phyloP scores from a whole-genome alignment of 2,797 vertebrate genomes.

The Typhlichthys eigenmanni region DNA sequence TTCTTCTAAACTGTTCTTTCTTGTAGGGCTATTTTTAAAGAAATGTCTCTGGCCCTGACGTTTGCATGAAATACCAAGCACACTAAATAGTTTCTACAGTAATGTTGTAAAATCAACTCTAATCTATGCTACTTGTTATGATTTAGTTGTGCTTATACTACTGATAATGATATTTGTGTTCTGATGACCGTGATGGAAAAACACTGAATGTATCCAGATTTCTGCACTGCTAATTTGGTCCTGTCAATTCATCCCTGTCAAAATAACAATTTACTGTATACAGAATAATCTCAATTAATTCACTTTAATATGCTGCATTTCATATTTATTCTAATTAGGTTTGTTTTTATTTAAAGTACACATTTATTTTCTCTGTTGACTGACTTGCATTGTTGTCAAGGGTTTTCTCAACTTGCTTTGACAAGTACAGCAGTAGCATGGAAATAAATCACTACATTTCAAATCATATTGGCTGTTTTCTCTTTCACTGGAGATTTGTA shows the following conservation, averaged over 20 bases:
- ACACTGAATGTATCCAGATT: slow-evolving; percentile 67
- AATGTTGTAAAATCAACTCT: background rate
- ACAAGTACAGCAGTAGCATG: slow-evolving; percentile 65
- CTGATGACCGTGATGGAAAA: slow-evolving; percentile 20
- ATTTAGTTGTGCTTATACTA: slow-evolving; percentile 27
- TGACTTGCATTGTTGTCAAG: slow-evolving; percentile 50
- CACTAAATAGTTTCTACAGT: background rate
- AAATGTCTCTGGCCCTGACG: slow-evolving; percentile 27
- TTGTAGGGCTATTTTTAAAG: slow-evolving; percentile 9
- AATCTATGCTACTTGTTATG: slow-evolving; percentile 9
- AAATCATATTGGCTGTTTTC: slow-evolving; percentile 14
- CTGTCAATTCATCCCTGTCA: slow-evolving; percentile 22
- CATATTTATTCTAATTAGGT: slow-evolving; percentile 35
- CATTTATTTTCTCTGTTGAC: slow-evolving; percentile 39
- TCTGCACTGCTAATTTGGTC: slow-evolving; percentile 4
- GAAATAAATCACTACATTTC: slow-evolving; percentile 74
- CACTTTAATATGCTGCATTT: slow-evolving; percentile 43
- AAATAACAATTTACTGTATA: slow-evolving; percentile 20
- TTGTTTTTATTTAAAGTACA: slow-evolving; percentile 28
- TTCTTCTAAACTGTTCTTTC: slow-evolving; percentile 14
- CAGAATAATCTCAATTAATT: slow-evolving; percentile 32
- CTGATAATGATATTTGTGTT: slow-evolving; percentile 23
- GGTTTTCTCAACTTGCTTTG: slow-evolving; percentile 52
- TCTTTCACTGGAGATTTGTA: slow-evolving; percentile 10
- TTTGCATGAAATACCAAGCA: slow-evolving; percentile 22